Evolutionary conservation across 1,140 invertebrate genomes (phyloP).

Genomic region (Eriocheir sinensis): DNA sequence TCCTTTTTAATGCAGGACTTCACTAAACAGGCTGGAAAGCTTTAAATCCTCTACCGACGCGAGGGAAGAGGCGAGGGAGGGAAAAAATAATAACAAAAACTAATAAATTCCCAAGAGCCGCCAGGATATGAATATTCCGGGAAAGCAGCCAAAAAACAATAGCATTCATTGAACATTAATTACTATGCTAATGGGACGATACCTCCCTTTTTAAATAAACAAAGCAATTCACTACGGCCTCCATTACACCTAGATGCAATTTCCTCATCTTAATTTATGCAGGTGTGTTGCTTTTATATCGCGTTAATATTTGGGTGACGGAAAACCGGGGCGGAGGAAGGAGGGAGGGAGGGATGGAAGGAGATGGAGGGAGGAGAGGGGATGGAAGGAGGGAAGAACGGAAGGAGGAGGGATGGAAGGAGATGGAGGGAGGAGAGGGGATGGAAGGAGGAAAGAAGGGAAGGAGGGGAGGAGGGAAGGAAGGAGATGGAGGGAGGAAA

Average conservation of each 20-base stretch:
- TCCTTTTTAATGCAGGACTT: too few relatives aligned
- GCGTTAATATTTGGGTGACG: slow-evolving; percentile 41
- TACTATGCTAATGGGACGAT: slow-evolving; percentile 66
- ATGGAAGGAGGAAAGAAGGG: too few relatives aligned
- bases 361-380: too few relatives aligned
- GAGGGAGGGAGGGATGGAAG: too few relatives aligned
- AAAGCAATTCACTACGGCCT: slow-evolving; percentile 56
- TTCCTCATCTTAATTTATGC: slow-evolving; percentile 65
- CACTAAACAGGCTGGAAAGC: too few relatives aligned
- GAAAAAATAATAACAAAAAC: not conserved
- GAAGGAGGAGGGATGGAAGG: too few relatives aligned
- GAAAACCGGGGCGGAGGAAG: not conserved
- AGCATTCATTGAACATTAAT: slow-evolving; percentile 63
- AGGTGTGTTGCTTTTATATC: slow-evolving; percentile 36
- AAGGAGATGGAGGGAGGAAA: too few relatives aligned
- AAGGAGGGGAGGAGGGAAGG: too few relatives aligned
- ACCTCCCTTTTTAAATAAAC: slow-evolving; percentile 63
- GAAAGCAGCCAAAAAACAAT: not conserved
- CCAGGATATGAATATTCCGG: not conserved
- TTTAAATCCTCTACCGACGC: too few relatives aligned
- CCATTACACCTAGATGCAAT: slow-evolving; percentile 42
- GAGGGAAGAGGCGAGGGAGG: not conserved
- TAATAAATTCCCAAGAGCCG: too few relatives aligned
- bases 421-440: not conserved
- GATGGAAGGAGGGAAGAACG: not conserved